Evolutionary conservation across 2,113 vertebrate genomes (phyloP).

Genomic region (Labeo catla): DNA sequence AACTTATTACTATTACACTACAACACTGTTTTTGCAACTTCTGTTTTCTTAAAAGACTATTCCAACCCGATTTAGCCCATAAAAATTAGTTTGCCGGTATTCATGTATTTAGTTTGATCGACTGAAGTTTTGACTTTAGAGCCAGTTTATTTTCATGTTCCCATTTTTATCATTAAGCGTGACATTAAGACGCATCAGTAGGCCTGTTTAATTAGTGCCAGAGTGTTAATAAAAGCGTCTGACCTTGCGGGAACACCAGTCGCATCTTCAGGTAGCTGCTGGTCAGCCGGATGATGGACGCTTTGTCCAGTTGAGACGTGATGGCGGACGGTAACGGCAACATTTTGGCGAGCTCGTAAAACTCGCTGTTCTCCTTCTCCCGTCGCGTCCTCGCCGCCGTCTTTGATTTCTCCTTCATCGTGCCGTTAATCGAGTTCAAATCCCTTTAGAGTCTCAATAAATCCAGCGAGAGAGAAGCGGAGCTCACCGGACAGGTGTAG

Average conservation of each 20-base stretch:
- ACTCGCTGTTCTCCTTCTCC: slow-evolving; percentile 98
- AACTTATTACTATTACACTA: no score
- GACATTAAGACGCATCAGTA: no score
- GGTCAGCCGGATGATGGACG: slow-evolving; percentile 96
- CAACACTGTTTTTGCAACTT: no score
- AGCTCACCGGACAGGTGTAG: not conserved
- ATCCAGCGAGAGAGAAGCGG: not conserved
- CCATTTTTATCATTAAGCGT: no score
- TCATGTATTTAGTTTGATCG: no score
- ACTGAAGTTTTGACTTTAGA: no score
- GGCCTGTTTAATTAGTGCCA: not conserved
- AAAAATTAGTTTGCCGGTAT: no score
- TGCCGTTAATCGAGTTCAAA: slow-evolving; percentile 11
- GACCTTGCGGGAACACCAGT: slow-evolving; percentile 95
- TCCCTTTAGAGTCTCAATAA: not conserved
- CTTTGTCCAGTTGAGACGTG: slow-evolving; percentile 98
- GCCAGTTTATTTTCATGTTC: no score
- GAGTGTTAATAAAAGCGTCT: not conserved
- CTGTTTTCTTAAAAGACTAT: no score
- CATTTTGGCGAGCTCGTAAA: slow-evolving; percentile 97
- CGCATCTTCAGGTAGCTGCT: slow-evolving; percentile 99
- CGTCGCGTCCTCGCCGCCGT: slow-evolving; percentile 96
- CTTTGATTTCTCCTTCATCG: slow-evolving; percentile 99
- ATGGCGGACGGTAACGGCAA: slow-evolving; percentile 96
- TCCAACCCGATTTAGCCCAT: no score